phyloP scores from a whole-genome alignment of 2,113 vertebrate genomes.

The Ariopsis seemanni region DNA sequence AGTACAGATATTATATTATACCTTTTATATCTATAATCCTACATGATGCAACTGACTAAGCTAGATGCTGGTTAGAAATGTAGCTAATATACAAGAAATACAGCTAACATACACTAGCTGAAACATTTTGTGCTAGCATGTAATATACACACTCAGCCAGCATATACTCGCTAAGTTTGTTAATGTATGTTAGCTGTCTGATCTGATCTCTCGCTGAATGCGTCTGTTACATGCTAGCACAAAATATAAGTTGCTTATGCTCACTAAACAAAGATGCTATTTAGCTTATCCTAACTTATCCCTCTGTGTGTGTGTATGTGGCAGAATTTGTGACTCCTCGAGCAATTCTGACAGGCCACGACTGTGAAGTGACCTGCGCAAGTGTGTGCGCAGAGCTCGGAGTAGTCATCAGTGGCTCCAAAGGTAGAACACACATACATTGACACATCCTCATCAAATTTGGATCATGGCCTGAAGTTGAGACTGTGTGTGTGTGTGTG shows the following conservation, averaged over 20 bases:
- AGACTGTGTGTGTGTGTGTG: neutral
- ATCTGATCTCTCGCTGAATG: neutral
- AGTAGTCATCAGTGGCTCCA: slow-evolving; percentile 92
- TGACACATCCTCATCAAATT: neutral
- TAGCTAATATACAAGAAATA: neutral
- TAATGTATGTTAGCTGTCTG: too few species aligned
- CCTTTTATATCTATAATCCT: neutral
- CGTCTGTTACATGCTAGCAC: neutral
- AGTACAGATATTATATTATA: neutral
- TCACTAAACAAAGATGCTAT: neutral
- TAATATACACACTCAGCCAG: too few species aligned
- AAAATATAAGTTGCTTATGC: neutral
- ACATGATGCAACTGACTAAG: neutral
- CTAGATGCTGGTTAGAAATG: neutral
- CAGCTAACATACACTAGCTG: neutral
- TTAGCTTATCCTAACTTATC: neutral
- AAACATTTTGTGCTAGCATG: too few species aligned
- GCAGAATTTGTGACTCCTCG: slow-evolving; percentile 80
- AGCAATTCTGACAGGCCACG: slow-evolving; percentile 91
- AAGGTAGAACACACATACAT: slow-evolving; percentile 76
- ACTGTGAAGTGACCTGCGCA: slow-evolving; percentile 91
- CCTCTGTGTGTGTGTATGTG: neutral
- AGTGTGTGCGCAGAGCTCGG: slow-evolving; percentile 93
- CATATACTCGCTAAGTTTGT: too few species aligned
- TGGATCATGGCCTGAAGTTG: neutral